A percentile compares a stretch with the other conserved stretches of the same genome.
phyloP scores from a whole-genome alignment of 2,113 vertebrate species.

The Ondatra zibethicus region DNA sequence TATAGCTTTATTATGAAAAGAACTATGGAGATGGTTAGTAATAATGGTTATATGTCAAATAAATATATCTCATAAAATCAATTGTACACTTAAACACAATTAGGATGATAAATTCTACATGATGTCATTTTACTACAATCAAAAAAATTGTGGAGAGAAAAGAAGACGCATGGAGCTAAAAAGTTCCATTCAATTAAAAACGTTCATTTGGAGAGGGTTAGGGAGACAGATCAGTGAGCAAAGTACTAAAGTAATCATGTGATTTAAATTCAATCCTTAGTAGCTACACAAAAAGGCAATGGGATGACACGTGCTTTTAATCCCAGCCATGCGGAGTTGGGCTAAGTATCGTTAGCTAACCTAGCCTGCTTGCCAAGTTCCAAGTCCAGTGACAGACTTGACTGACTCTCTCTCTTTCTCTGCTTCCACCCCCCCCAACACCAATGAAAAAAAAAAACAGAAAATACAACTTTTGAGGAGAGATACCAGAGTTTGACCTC shows the following conservation, averaged over 20 bases:
- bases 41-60: neutral
- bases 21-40: neutral
- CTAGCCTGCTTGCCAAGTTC: neutral
- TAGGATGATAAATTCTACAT: constrained; percentile 30
- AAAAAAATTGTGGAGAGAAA: neutral
- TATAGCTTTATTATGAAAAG: neutral
- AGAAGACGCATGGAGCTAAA: neutral
- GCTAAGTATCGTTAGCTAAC: neutral
- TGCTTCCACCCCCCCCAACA: too few relatives aligned
- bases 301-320: neutral
- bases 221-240: neutral
- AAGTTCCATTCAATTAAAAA: neutral
- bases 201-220: neutral
- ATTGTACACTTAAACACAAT: neutral
- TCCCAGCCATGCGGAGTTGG: neutral
- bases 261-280: neutral
- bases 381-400: neutral
- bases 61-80: neutral
- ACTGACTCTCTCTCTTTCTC: too few relatives aligned
- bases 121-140: neutral
- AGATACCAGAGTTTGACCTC: neutral
- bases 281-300: neutral
- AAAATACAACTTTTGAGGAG: neutral
- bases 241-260: neutral
- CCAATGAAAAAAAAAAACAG: neutral